Conservation (phyloP, 2,113 vertebrate species). For the Odocoileus virginianus region DNA sequence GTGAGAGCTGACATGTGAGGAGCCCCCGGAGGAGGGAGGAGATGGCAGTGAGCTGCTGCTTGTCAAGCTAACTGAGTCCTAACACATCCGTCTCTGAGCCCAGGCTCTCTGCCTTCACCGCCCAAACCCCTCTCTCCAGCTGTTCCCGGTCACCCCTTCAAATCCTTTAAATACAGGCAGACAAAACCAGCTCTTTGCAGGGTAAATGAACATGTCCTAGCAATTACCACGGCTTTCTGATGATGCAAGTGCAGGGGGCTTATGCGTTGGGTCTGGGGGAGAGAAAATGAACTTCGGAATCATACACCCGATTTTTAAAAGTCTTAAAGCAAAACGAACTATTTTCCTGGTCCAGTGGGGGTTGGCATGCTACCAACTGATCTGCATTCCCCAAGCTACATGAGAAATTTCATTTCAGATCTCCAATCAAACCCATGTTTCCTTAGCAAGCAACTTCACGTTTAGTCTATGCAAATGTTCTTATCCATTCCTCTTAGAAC, state of each 20-base stretch:
- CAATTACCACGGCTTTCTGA: constrained; percentile 47
- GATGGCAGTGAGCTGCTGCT: background rate
- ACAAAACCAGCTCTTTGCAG: background rate
- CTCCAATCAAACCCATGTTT: background rate
- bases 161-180: constrained; percentile 10
- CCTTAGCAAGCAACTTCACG: background rate
- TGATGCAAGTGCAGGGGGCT: constrained; percentile 37
- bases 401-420: background rate
- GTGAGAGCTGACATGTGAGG: background rate
- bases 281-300: constrained; percentile 20
- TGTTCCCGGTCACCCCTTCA: constrained; percentile 7
- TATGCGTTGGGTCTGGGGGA: background rate
- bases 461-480: background rate
- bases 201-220: constrained; percentile 58
- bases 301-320: background rate
- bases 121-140: background rate
- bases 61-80: background rate
- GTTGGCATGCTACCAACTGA: background rate
- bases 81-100: background rate
- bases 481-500: background rate
- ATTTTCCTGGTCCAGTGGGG: background rate
- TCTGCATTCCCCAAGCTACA: background rate
- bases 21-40: background rate
- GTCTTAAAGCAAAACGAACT: background rate
- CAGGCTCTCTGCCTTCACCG: background rate